Evolutionary conservation across 2,113 vertebrate species (phyloP).

Genomic region (Alectura lathami): DNA sequence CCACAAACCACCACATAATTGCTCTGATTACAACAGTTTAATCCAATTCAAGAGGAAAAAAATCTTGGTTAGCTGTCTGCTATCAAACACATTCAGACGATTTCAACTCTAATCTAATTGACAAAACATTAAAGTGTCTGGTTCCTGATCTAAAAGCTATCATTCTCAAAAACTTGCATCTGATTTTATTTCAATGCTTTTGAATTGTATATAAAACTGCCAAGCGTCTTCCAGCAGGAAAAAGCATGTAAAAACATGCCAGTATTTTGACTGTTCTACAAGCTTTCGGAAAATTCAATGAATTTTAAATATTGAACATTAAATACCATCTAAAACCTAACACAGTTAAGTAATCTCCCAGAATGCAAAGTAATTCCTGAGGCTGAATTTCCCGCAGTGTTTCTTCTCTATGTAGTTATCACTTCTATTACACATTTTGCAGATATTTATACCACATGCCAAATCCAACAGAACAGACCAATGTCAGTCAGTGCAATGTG

Average conservation of each 20-base stretch:
- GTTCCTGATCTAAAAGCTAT: slow-evolving; percentile 40
- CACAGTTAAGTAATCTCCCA: neutral
- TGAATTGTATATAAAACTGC: neutral
- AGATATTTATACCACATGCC: neutral
- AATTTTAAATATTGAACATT: neutral
- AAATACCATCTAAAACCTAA: neutral
- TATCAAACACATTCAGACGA: slow-evolving; percentile 65
- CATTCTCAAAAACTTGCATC: slow-evolving; percentile 8
- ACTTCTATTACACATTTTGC: neutral
- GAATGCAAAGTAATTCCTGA: neutral
- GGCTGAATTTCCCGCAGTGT: neutral
- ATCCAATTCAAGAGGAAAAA: slow-evolving; percentile 53
- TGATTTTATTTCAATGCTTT: slow-evolving; percentile 22
- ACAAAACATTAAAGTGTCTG: slow-evolving; percentile 65
- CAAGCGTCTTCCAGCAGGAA: neutral
- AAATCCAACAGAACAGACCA: neutral
- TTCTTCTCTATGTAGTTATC: neutral
- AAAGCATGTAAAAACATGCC: neutral
- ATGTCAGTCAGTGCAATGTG: neutral
- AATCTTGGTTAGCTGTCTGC: slow-evolving; percentile 5
- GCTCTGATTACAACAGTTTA: slow-evolving; percentile 44
- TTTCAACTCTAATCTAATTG: slow-evolving; percentile 63
- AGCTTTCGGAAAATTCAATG: neutral
- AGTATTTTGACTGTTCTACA: neutral
- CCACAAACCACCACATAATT: slow-evolving; percentile 22